Evolutionary conservation across 2,888 invertebrate species (phyloP), one percentile per base, ranked within the genome.

Genomic region (Mesochorus sp.): DNA sequence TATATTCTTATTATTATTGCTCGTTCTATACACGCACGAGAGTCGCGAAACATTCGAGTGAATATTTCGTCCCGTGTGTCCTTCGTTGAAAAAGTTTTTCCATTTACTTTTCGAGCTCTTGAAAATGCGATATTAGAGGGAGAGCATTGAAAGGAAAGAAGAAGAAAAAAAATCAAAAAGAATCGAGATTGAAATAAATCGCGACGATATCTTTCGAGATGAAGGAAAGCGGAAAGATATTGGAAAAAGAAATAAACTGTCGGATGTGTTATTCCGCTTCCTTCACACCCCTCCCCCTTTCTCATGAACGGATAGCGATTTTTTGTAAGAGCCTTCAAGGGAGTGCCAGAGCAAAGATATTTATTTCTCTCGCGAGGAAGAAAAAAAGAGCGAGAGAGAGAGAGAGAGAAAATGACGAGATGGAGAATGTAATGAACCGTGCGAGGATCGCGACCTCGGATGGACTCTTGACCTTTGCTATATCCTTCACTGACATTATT

Each of bases 401-500:
- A n/a, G n/a, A n/a, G n/a, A n/a, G n/a, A n/a, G n/a, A n/a, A n/a
- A n/a, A n/a, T n/a, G n/a, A n/a, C n/a, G n/a, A n/a, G n/a, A 66
- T 71, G 26, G n/a, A 74, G 44, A 75, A 77, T 71, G 67, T 68
- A 71, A 76, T 73, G 72, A 77, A 53, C 12, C 57, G 64, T 72
- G 64, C 47, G 39, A 49, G 62, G 47, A 72, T 72, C 83, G 81
- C 82, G 85, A 85, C 86, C 86, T 85, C 82, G 80, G 78, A 67
- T 83, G 83, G 83, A 86, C 88, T 89, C 88, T 89, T 88, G 89
- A 90, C 90, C 89, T 88, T 89, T 88, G 49, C 37, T 70, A 85
- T 86, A 88, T 88, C 86, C 86, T 88, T 87, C 86, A 79, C 83
- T 84, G 85, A 82, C 85, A 84, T 85, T 86, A 84, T 85, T 85